These are phyloP conservation scores for Mimachlamys varia DNA, from an alignment of 2,888 invertebrate genomes.

Conservation along the genomic window DNA sequence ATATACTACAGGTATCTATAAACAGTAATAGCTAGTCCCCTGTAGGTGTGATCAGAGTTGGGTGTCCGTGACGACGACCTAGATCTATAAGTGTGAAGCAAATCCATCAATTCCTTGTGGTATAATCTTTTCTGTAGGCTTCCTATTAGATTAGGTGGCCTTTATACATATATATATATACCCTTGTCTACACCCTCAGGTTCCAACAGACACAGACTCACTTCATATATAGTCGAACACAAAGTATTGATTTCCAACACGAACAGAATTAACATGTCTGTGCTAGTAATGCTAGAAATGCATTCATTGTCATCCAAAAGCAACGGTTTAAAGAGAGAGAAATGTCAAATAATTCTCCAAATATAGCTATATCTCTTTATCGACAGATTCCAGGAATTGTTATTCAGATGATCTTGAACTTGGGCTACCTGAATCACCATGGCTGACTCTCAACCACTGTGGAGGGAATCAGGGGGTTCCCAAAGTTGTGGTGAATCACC, in stretches of 20 bases:
- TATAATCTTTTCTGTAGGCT: background rate
- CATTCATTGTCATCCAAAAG: background rate
- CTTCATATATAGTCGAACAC: background rate
- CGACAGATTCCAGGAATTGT: background rate
- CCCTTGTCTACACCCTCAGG: background rate
- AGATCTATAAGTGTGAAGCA: background rate
- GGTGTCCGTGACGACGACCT: no score
- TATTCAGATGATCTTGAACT: background rate
- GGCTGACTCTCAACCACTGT: background rate
- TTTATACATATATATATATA: background rate
- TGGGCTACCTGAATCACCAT: background rate
- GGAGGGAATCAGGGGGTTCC: background rate
- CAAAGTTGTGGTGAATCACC: background rate
- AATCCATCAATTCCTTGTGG: background rate
- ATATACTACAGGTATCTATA: no score
- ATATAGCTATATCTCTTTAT: background rate
- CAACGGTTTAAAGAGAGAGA: background rate
- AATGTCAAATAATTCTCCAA: background rate
- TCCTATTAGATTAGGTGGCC: background rate
- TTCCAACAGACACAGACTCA: background rate
- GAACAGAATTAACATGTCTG: no score
- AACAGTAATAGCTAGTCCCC: no score
- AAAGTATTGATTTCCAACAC: background rate
- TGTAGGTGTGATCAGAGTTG: no score
- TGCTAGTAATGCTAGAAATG: background rate